Evolutionary conservation across 92 coral and sea anemone species (phyloP).

Genomic region (Porites rus): DNA sequence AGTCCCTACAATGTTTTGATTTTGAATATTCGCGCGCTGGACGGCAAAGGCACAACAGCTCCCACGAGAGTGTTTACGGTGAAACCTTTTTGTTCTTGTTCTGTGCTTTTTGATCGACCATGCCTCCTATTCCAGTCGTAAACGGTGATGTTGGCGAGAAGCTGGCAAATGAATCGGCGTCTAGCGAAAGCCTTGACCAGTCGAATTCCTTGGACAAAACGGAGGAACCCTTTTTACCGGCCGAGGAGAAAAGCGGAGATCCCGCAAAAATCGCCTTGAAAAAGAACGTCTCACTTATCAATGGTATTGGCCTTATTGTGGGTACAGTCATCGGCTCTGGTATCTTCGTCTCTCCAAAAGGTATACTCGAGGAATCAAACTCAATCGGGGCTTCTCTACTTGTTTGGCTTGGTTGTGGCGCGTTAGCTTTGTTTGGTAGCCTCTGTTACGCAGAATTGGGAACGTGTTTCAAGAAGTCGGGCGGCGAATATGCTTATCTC

Average conservation of each 20-base stretch:
- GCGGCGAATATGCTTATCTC: conserved; percentile 95
- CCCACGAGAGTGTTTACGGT: not conserved
- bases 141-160: conserved; percentile 62
- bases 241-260: conserved; percentile 28
- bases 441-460: conserved; percentile 96
- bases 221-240: conserved; percentile 57
- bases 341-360: conserved; percentile 95
- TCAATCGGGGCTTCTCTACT: conserved; percentile 88
- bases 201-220: conserved; percentile 57
- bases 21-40: conserved; percentile 37
- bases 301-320: conserved; percentile 90
- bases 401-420: conserved; percentile 92
- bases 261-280: conserved; percentile 61
- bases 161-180: conserved; percentile 51
- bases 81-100: not conserved
- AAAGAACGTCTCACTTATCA: conserved; percentile 78
- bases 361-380: conserved; percentile 76
- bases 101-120: not conserved
- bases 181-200: conserved; percentile 49
- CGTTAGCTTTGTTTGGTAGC: conserved; percentile 90
- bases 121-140: conserved; percentile 71
- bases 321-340: conserved; percentile 99
- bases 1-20: conserved; percentile 2
- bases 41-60: not conserved
- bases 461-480: conserved; percentile 84